Evolutionary conservation across 2,113 vertebrate species (phyloP).

Genomic region (Calypte anna): DNA sequence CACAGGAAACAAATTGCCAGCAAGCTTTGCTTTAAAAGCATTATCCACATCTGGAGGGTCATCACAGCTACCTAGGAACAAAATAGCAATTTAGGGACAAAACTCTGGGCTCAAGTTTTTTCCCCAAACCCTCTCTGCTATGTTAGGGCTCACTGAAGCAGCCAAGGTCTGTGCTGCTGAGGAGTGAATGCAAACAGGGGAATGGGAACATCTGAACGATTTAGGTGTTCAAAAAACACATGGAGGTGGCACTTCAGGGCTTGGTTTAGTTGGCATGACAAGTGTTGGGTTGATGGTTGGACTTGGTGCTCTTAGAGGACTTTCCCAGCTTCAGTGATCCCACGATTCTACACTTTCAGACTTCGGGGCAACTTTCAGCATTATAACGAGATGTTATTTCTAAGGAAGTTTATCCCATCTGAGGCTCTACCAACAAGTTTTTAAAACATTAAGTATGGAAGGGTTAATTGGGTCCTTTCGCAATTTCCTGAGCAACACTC

Average conservation of each 20-base stretch:
- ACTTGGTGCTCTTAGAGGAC: too few species aligned
- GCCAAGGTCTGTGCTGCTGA: background rate
- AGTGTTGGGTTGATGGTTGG: too few species aligned
- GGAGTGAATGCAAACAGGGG: background rate
- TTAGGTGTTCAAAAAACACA: too few species aligned
- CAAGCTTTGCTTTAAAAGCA: background rate
- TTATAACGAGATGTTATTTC: accelerated
- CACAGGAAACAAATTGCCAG: slow-evolving; percentile 33
- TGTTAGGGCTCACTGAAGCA: background rate
- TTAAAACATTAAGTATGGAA: background rate
- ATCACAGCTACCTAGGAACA: slow-evolving; percentile 20
- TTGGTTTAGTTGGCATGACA: too few species aligned
- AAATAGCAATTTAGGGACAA: background rate
- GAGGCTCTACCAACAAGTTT: background rate
- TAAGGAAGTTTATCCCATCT: accelerated
- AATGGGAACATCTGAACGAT: background rate
- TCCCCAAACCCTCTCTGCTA: too few species aligned
- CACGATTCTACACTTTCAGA: background rate
- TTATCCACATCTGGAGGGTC: background rate
- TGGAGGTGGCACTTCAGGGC: too few species aligned
- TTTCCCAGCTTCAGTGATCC: too few species aligned
- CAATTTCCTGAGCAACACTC: background rate
- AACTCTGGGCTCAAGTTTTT: too few species aligned
- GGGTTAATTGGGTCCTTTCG: background rate
- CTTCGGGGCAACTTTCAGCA: accelerated